Evolutionary conservation across 2,113 vertebrate genomes (phyloP), one percentile per base, ranked within the genome.

Genomic region (Dicaeum eximium): DNA sequence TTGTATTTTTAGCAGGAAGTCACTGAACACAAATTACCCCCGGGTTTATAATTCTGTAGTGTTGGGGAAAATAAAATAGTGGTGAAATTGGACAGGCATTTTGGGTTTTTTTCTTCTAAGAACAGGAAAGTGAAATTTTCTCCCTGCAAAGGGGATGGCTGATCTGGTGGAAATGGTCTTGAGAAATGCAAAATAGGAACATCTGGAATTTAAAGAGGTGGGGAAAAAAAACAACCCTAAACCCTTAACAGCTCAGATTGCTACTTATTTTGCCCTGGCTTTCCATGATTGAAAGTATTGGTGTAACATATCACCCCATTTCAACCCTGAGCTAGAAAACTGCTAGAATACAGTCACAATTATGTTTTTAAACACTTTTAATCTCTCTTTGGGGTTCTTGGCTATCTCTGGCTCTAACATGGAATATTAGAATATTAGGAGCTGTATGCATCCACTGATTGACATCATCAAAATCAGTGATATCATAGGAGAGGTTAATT

Each of bases 1-100:
- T 85, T 12, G 56, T 44, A 17, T 88, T 93, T 94, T 64, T 60
- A 90, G 47, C 75, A 64, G 61, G 73, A 90, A 88, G 75, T 30
- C 47, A 37, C 57, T 53, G 64, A 61, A 31, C 38, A 51, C 51
- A 93, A 83, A 81, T 84, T 51, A 48, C 48, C 23, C 51, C 44
- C 11, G 17, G 25, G 12, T 40, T 77, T 73, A 33, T 88, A 65
- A 50, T 94, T 83, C 50, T 57, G 10, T 5, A 10, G 17, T 38
- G 54, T 23, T 1, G 1, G 40, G 58, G 33, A 16, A 70, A 61
- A 70, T 53, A 7, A 71, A 90, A 80, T 31, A 27, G 35, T 65
- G 57, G 51, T 71, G 45, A 69, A 87, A 80, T 42, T 51, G 45
- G 45, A 40, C 40, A 54, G n/a, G 31, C 33, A 6, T 51, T 56